Evolutionary conservation across 2,113 vertebrate genomes (phyloP).

Genomic region (Neopipo cinnamomea): DNA sequence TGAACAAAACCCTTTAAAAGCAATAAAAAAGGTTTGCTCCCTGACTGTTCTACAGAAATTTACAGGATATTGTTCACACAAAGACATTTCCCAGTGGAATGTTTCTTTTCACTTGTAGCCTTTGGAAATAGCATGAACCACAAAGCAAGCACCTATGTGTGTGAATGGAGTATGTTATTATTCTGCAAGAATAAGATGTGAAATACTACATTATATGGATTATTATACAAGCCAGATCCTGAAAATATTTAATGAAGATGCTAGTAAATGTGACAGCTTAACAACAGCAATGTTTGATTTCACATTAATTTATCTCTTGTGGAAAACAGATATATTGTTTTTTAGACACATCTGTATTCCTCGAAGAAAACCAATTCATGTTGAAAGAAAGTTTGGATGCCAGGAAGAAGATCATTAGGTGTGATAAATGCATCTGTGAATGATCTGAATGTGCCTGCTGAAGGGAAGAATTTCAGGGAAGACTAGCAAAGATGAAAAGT

Average conservation of each 20-base stretch:
- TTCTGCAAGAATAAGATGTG: not conserved
- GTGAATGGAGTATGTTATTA: not conserved
- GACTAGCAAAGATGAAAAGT: not conserved
- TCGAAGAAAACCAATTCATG: constrained; percentile 27
- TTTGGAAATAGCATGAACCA: not conserved
- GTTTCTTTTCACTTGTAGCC: not conserved
- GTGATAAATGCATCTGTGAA: not conserved
- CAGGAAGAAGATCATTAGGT: not conserved
- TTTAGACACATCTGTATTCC: constrained; percentile 15
- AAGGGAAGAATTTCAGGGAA: not conserved
- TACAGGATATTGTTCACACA: not conserved
- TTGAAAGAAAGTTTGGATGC: not conserved
- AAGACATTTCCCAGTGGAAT: not conserved
- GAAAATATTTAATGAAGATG: constrained; percentile 20
- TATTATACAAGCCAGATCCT: not conserved
- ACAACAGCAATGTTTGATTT: constrained; percentile 44
- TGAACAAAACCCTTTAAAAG: constrained; percentile 24
- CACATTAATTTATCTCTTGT: constrained; percentile 41
- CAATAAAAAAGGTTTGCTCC: not conserved
- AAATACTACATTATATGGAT: not conserved
- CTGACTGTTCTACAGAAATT: not conserved
- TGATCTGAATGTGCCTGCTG: not conserved
- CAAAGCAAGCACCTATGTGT: not conserved
- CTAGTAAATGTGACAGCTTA: constrained; percentile 41
- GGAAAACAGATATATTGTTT: constrained; percentile 8